Conservation (phyloP, 23 tunicate species). For the Trididemnum nubilum region DNA sequence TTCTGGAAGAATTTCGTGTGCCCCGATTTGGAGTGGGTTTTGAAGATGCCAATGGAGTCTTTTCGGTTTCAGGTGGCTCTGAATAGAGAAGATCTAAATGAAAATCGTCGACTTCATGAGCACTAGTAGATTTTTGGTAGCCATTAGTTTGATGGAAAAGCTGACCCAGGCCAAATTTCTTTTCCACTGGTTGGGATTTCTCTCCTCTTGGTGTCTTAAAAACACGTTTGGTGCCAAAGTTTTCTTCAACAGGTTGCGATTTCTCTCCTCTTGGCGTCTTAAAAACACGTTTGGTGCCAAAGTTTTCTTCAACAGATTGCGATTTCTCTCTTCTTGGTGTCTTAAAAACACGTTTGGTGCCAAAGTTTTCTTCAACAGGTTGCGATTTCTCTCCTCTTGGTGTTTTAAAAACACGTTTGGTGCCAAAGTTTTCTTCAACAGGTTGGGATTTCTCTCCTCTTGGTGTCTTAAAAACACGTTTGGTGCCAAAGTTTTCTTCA, state of each 20-base stretch:
- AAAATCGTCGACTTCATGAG: too few relatives aligned
- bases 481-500: constrained; percentile 48
- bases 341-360: constrained; percentile 43
- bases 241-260: constrained; percentile 31
- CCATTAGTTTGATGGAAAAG: too few relatives aligned
- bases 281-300: constrained; percentile 64
- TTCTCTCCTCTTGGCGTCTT: constrained; percentile 50
- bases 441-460: constrained; percentile 34
- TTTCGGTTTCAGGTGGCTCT: too few relatives aligned
- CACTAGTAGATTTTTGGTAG: too few relatives aligned
- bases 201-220: constrained; percentile 59
- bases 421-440: constrained; percentile 54
- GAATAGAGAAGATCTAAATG: too few relatives aligned
- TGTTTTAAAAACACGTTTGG: constrained; percentile 51
- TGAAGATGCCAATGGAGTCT: too few relatives aligned
- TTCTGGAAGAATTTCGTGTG: too few relatives aligned
- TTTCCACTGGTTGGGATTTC: constrained; percentile 23
- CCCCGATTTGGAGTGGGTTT: too few relatives aligned
- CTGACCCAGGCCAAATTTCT: constrained; percentile 48
- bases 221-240: constrained; percentile 59
- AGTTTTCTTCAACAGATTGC: constrained; percentile 46
- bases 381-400: constrained; percentile 41
- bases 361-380: constrained; percentile 48
- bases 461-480: constrained; percentile 52
- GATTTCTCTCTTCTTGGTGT: constrained; percentile 2